phyloP scores from a whole-genome alignment of 2,113 vertebrate genomes.

The Vimba vimba region DNA sequence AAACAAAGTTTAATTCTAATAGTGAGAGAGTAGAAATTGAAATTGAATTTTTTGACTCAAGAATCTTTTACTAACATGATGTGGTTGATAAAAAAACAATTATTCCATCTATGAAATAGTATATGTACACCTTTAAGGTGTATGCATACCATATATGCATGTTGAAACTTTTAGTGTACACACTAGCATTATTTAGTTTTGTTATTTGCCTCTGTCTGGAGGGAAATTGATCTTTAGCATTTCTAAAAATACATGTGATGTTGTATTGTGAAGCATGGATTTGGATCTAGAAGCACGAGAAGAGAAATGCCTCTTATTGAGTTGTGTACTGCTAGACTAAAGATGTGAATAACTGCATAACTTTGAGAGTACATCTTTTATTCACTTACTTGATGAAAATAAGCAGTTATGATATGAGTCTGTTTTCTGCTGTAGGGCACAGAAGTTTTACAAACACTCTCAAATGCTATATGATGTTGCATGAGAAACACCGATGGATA shows the following conservation, averaged over 20 bases:
- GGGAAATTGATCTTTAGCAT: not conserved
- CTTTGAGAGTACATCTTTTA: not conserved
- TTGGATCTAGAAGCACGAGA: not conserved
- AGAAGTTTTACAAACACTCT: not conserved
- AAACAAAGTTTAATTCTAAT: too few species aligned
- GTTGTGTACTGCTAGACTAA: not conserved
- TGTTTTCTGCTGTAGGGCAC: conserved; percentile 1
- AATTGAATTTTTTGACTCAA: too few species aligned
- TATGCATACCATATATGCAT: too few species aligned
- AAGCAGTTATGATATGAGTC: not conserved
- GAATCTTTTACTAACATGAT: too few species aligned
- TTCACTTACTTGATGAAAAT: not conserved
- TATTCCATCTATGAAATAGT: too few species aligned
- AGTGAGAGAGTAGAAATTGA: too few species aligned
- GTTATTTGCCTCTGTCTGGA: not conserved
- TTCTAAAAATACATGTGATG: not conserved
- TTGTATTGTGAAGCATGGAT: conserved; percentile 7
- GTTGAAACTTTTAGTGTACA: not conserved
- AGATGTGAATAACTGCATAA: not conserved
- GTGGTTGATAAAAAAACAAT: too few species aligned
- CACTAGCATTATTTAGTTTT: not conserved
- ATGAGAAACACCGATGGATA: not conserved
- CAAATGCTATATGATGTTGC: not conserved
- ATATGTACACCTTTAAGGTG: not conserved
- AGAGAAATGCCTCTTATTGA: conserved; percentile 8